These are phyloP conservation scores for Netelia fuscicornis DNA, from an alignment of 2,888 invertebrate species.

Conservation along the genomic window DNA sequence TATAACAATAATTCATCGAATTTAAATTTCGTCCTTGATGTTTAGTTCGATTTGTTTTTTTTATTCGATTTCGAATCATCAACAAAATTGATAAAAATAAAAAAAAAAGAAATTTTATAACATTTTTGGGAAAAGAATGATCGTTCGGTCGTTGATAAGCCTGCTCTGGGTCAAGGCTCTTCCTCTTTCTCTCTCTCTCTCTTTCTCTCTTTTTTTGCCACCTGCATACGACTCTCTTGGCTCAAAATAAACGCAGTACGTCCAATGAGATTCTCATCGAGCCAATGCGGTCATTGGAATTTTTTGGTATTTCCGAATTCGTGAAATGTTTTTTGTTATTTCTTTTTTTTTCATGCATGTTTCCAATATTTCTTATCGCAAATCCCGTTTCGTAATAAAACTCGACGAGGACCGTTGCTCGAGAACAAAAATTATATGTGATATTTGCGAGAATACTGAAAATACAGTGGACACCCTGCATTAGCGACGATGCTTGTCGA, in stretches of 20 bases:
- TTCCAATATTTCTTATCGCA: background rate
- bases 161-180: background rate
- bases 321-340: background rate
- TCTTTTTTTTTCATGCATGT: background rate
- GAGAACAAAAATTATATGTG: background rate
- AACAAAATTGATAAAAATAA: no score
- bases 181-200: no score
- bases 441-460: slow-evolving; percentile 13
- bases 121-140: background rate
- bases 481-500: background rate
- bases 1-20: no score
- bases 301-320: background rate
- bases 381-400: slow-evolving; percentile 32
- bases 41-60: no score
- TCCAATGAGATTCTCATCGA: background rate
- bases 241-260: background rate
- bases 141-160: background rate
- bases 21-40: no score
- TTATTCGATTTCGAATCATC: no score
- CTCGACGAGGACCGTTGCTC: background rate
- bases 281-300: background rate
- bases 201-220: background rate
- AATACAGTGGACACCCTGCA: background rate
- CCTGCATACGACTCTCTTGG: background rate
- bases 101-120: background rate